These are phyloP conservation scores for Ochotona princeps DNA, from an alignment of 2,113 vertebrate species.

Conservation along the genomic window DNA sequence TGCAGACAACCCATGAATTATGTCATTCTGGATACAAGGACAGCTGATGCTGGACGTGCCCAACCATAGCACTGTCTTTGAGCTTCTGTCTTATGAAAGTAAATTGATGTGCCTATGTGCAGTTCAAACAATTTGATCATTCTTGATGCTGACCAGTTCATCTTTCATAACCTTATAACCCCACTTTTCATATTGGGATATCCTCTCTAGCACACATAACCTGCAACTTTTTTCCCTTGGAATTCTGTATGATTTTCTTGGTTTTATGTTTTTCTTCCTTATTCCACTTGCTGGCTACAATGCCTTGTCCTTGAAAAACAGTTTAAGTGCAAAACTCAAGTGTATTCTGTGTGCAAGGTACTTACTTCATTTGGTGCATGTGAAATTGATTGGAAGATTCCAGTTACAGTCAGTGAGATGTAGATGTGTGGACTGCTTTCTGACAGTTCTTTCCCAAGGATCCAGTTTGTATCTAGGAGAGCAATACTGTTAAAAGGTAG, in stretches of 20 bases:
- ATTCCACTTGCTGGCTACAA: background rate
- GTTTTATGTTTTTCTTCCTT: background rate
- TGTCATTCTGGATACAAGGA: background rate
- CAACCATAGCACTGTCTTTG: background rate
- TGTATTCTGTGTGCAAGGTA: background rate
- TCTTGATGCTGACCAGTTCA: background rate
- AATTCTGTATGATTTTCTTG: background rate
- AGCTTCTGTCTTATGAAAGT: background rate
- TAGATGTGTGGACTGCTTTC: constrained; percentile 10
- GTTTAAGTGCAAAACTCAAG: background rate
- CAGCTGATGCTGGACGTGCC: background rate
- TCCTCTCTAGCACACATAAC: background rate
- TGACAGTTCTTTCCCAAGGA: constrained; percentile 3
- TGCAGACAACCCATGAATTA: background rate
- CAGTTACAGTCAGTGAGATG: constrained; percentile 46
- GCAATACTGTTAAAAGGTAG: background rate
- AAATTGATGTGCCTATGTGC: fast-evolving
- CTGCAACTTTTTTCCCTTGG: background rate
- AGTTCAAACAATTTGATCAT: background rate
- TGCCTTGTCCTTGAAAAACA: background rate
- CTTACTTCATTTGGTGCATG: background rate
- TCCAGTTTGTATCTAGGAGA: background rate
- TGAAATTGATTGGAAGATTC: background rate
- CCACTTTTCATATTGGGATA: fast-evolving
- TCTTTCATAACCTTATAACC: background rate